Conservation (phyloP, 2,888 invertebrate genomes). For the Drosophila eohydei region DNA sequence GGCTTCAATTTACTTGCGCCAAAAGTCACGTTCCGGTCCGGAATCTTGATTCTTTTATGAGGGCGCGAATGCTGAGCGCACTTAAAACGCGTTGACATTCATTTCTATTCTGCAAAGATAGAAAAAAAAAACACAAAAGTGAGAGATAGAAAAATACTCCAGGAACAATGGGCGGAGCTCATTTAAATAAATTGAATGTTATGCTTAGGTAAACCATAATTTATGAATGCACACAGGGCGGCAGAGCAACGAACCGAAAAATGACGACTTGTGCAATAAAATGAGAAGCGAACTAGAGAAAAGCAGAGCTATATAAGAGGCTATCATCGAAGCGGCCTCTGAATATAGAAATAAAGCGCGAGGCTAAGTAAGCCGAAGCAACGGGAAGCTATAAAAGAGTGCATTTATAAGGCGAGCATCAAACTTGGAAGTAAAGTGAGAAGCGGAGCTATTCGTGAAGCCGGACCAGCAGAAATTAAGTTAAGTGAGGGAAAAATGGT, state of each 20-base stretch:
- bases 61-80: conserved; percentile 43
- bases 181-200: conserved; percentile 53
- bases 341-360: conserved; percentile 2
- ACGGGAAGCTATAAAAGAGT: not conserved
- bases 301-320: not conserved
- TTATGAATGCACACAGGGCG: conserved; percentile 15
- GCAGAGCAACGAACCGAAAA: conserved; percentile 8
- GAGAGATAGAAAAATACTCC: conserved; percentile 4
- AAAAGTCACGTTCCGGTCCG: conserved; percentile 68
- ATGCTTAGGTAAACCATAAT: conserved; percentile 30
- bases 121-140: not conserved
- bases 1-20: conserved; percentile 66
- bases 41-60: conserved; percentile 59
- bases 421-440: not conserved
- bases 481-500: no score
- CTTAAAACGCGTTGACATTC: conserved; percentile 57
- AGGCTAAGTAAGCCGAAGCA: not conserved
- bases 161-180: conserved; percentile 21
- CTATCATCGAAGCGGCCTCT: not conserved
- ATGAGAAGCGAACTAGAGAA: not conserved
- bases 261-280: conserved; percentile 1
- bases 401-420: not conserved
- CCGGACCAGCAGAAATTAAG: not conserved
- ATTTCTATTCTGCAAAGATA: conserved; percentile 45
- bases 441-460: not conserved